Evolutionary conservation across 2,113 vertebrate species (phyloP).

Genomic region (Labrus mixtus): DNA sequence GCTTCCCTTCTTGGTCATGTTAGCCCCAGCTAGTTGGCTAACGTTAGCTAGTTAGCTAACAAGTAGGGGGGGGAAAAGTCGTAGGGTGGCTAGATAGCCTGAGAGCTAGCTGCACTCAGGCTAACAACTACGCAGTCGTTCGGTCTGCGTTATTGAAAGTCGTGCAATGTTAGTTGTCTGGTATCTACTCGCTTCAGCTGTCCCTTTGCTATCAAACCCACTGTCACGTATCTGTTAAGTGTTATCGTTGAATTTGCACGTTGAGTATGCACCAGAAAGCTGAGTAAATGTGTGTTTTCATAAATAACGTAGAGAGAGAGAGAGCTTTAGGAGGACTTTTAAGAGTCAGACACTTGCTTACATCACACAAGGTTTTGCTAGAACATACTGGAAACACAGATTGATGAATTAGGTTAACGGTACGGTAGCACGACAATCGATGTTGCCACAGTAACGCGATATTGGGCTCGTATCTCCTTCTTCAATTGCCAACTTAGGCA

Average conservation of each 20-base stretch:
- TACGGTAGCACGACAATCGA: neutral
- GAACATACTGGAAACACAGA: neutral
- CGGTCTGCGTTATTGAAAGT: constrained; percentile 42
- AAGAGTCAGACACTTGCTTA: constrained; percentile 6
- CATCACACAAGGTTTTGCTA: constrained; percentile 4
- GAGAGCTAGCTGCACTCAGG: constrained; percentile 65
- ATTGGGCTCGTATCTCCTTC: constrained; percentile 18
- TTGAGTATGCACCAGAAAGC: constrained; percentile 11
- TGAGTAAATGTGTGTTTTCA: constrained; percentile 12
- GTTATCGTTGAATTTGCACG: constrained; percentile 25
- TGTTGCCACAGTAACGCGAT: constrained; percentile 35
- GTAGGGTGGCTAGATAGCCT: constrained; percentile 74
- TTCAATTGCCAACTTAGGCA: constrained; percentile 32
- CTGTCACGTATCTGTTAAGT: constrained; percentile 29
- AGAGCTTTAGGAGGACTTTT: constrained; percentile 11
- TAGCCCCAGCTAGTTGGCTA: constrained; percentile 77
- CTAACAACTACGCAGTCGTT: constrained; percentile 82
- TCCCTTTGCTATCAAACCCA: constrained; percentile 12
- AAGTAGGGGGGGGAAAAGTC: constrained; percentile 66
- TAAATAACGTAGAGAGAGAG: too few relatives aligned
- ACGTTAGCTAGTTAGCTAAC: constrained; percentile 69
- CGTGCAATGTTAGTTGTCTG: constrained; percentile 38
- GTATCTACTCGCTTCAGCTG: constrained; percentile 22
- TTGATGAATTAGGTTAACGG: constrained; percentile 20
- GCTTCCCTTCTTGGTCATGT: constrained; percentile 58